Evolutionary conservation across 2,797 vertebrate species (phyloP), one percentile per base, ranked within the genome.

Genomic region (Poeciliopsis gracilis): DNA sequence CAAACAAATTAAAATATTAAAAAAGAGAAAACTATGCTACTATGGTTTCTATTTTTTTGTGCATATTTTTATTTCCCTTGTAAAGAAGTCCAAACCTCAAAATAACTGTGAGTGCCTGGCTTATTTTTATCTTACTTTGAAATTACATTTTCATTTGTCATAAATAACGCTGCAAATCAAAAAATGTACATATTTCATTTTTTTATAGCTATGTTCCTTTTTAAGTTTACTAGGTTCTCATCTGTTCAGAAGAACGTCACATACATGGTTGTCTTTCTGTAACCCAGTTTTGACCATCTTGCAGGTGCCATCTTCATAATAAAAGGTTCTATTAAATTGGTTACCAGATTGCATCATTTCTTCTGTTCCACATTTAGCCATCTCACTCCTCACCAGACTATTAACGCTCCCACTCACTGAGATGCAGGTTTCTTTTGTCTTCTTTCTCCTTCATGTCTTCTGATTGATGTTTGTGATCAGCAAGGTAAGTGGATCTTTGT

Each of bases 241-340:
- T 97, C 91, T 91, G 89, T 88, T 94, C 93, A 90, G 92, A 91
- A 90, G 90, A 92, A 97, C 97, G 96, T 97, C 96, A 97, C 96
- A 96, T 95, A 97, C 97, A 97, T 96, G 96, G 94, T 97, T 97
- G 97, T 97, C 96, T 97, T 98, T 98, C 96, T 99, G 97, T 98
- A 99, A 98, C 96, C 96, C 96, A 95, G 96, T 97, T 98, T 97
- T 96, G 90, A 96, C 97, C 98, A 99, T 98, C 97, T 95, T 92
- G 96, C 97, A 98, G 97, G 97, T 98, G 97, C 97, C 98, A 99
- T 98, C 97, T 98, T 98, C 97, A 99, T 97, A 99, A 99, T 99
- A 99, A 95, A 99, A 90, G 96, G 94, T 97, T 97, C 96, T 98
- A 97, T 98, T 96, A 95, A 97, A 97, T 98, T 97, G 97, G 94